Percentiles rank a stretch among this genome's conserved stretches.
These are phyloP conservation scores for Helobdella robusta DNA, from an alignment of 2,888 invertebrate species.

Conservation along the genomic window DNA sequence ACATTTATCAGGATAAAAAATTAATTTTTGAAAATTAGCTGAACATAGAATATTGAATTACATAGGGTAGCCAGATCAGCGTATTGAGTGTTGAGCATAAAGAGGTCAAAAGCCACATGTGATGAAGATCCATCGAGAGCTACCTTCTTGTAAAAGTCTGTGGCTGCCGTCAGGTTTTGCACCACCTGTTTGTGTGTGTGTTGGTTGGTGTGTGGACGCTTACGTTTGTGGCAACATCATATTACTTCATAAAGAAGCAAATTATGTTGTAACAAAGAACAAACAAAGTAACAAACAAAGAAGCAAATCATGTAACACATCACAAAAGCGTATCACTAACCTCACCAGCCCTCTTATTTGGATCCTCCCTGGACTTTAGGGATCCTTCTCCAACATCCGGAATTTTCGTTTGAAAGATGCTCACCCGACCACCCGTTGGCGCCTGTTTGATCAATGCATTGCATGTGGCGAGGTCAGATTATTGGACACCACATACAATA, in stretches of 20 bases:
- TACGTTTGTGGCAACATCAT: background rate
- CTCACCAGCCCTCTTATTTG: constrained; percentile 68
- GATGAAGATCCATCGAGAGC: constrained; percentile 92
- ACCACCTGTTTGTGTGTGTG: constrained; percentile 54
- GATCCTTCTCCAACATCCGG: constrained; percentile 68
- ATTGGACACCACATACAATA: too few species aligned
- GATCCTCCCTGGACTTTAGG: constrained; percentile 74
- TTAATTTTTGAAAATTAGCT: too few species aligned
- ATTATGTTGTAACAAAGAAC: background rate
- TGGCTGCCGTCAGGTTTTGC: constrained; percentile 79
- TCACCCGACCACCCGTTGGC: constrained; percentile 82
- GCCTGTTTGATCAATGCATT: background rate
- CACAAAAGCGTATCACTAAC: constrained; percentile 35
- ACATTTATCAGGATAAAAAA: too few species aligned
- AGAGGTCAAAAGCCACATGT: constrained; percentile 89
- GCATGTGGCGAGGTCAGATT: too few species aligned
- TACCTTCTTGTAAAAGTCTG: constrained; percentile 91
- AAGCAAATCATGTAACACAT: background rate
- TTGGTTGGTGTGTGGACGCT: background rate
- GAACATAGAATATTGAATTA: too few species aligned
- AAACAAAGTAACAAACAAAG: background rate
- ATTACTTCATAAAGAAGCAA: too few species aligned
- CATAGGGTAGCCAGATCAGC: constrained; percentile 85
- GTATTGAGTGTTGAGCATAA: constrained; percentile 83
- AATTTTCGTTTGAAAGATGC: constrained; percentile 83